A percentile compares a stretch with the other conserved stretches of the same genome.
Conservation (phyloP, 2,888 invertebrate genomes). For the Serripes groenlandicus region DNA sequence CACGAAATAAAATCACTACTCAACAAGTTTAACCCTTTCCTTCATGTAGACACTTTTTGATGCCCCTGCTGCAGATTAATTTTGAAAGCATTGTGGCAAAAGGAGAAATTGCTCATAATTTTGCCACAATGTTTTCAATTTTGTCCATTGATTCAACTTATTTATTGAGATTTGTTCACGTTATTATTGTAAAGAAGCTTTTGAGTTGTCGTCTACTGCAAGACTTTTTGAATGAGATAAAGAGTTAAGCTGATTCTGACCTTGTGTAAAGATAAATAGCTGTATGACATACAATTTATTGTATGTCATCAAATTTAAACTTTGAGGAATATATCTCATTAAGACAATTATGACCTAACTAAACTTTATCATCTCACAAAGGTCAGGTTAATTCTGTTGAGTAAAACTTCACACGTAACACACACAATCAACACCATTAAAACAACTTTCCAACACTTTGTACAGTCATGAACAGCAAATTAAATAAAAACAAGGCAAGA, state of each 20-base stretch:
- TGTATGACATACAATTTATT: too few relatives aligned
- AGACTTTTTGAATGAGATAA: too few relatives aligned
- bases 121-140: background rate
- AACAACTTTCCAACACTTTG: conserved; percentile 4
- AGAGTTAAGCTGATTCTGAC: too few relatives aligned
- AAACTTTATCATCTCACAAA: too few relatives aligned
- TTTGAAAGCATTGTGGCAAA: background rate
- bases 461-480: conserved; percentile 16
- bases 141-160: too few relatives aligned
- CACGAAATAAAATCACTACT: background rate
- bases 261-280: too few relatives aligned
- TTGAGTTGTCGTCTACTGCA: too few relatives aligned
- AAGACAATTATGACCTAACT: too few relatives aligned
- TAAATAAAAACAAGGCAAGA: conserved; percentile 17
- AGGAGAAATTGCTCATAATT: background rate
- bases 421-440: background rate
- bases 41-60: background rate
- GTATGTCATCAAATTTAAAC: too few relatives aligned
- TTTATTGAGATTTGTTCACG: too few relatives aligned
- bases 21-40: background rate
- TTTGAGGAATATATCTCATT: too few relatives aligned
- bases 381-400: background rate
- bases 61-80: background rate
- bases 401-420: background rate
- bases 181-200: too few relatives aligned